Evolutionary conservation across 2,113 vertebrate species (phyloP).

Genomic region (Heptranchias perlo): DNA sequence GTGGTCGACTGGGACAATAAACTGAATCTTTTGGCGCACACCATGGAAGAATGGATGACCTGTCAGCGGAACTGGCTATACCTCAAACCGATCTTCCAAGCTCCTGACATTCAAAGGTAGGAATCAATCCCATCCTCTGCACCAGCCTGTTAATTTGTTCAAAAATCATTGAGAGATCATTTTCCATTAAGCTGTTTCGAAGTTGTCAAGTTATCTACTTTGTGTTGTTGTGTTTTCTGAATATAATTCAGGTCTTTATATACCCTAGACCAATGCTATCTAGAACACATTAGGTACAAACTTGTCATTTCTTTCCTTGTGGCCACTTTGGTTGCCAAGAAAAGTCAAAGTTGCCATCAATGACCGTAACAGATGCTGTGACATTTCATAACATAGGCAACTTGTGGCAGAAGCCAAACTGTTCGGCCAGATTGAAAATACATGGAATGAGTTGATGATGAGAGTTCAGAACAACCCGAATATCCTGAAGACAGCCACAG

Average conservation of each 20-base stretch:
- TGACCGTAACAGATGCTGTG: not conserved
- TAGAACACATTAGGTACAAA: not conserved
- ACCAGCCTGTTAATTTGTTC: not conserved
- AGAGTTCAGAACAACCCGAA: slow-evolving; percentile 50
- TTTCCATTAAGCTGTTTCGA: not conserved
- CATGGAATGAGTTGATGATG: slow-evolving; percentile 55
- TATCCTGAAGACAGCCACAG: slow-evolving; percentile 47
- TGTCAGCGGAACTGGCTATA: slow-evolving; percentile 60
- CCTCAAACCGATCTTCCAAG: slow-evolving; percentile 56
- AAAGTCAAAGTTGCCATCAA: not conserved
- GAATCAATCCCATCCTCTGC: not conserved
- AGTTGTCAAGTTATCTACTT: not conserved
- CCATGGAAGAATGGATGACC: slow-evolving; percentile 54
- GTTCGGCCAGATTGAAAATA: slow-evolving; percentile 51
- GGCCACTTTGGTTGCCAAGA: not conserved
- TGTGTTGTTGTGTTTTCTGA: not conserved
- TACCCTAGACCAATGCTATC: not conserved
- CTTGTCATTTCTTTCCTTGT: not conserved
- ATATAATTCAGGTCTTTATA: not conserved
- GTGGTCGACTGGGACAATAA: slow-evolving; percentile 55
- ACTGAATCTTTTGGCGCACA: slow-evolving; percentile 49
- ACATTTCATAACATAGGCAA: slow-evolving; percentile 47
- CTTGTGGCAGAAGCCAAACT: slow-evolving; percentile 52
- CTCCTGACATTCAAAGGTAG: slow-evolving; percentile 59
- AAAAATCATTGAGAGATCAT: not conserved